Conservation (phyloP, 2,113 vertebrate genomes). For the Onychostoma macrolepis region DNA sequence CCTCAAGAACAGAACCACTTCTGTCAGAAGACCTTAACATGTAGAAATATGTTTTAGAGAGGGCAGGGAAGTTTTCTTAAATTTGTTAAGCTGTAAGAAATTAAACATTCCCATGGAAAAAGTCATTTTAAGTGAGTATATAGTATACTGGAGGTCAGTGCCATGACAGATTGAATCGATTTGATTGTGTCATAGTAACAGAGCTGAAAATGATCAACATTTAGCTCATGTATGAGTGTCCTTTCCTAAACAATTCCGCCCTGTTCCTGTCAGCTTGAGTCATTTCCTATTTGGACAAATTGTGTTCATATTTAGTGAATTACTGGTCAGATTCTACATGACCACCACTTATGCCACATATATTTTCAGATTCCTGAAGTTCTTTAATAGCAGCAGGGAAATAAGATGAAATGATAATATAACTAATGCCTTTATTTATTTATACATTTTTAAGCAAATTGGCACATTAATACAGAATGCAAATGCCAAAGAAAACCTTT, state of each 20-base stretch:
- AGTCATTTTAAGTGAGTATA: neutral
- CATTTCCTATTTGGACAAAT: conserved; percentile 30
- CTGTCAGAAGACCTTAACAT: neutral
- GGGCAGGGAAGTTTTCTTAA: neutral
- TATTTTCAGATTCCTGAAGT: neutral
- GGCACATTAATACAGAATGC: no score
- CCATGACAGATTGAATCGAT: neutral
- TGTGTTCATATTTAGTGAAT: neutral
- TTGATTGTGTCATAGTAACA: neutral
- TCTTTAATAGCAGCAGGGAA: neutral
- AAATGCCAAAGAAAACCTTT: no score
- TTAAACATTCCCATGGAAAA: neutral
- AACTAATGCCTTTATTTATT: neutral
- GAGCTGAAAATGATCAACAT: conserved; percentile 6
- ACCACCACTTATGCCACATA: neutral
- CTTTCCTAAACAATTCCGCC: neutral
- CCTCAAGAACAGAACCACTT: neutral
- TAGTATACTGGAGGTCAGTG: neutral
- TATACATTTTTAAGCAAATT: no score
- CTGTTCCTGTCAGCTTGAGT: conserved; percentile 24
- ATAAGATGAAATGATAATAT: neutral
- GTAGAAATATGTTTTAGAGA: neutral
- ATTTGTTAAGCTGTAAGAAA: neutral
- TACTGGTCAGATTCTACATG: neutral
- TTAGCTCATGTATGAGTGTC: conserved; percentile 4